Evolutionary conservation across 1,140 invertebrate species (phyloP), one percentile per base, ranked within the genome.

Genomic region (Ceratosolen fusciceps): DNA sequence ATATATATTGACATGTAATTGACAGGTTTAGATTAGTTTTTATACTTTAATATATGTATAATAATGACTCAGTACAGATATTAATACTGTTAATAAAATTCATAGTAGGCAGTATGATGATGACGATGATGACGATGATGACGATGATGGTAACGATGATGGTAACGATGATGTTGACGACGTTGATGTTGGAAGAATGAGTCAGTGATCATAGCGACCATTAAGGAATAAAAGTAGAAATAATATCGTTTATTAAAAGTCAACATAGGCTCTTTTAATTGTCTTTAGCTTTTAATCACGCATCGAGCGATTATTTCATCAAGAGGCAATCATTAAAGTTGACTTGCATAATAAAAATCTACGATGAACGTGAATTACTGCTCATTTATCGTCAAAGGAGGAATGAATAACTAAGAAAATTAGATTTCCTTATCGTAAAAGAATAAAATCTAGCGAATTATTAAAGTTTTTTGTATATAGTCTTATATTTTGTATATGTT

Each of bases 171-270:
- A n/a, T n/a, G 2, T 16, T 34, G 12, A 43, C 39, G 12, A 43
- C 29, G 31, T 31, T 31, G 31, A 29, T 60, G 31, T 29, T 29
- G 12, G 24, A 58, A 21, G n/a, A 29, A 9, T 58, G 56, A 58
- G 60, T 62, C 29, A 62, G 3, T 26, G 0, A 34, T 62, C 34
- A 21, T 34, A 34, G 29, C 16, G 60, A 62, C 34, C 60, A 16
- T 62, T 62, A 62, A 19, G 29, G 12, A 62, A 34, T 19, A 62
- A 62, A 62, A 62, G 24, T 62, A 31, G 14, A 65, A 65, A 34
- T 0, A 65, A 37, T 31, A n/a, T 7, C 19, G 14, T n/a, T n/a
- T 21, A 37, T 0, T 37, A 37, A 37, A 65, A 60, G 58, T 29
- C 56, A 58, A 65, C 3, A 65, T 7, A 9, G 34, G 3, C 21